Percentiles rank a stretch among this genome's conserved stretches.
Conservation (phyloP, 2,888 invertebrate species). For the Hyles lineata region DNA sequence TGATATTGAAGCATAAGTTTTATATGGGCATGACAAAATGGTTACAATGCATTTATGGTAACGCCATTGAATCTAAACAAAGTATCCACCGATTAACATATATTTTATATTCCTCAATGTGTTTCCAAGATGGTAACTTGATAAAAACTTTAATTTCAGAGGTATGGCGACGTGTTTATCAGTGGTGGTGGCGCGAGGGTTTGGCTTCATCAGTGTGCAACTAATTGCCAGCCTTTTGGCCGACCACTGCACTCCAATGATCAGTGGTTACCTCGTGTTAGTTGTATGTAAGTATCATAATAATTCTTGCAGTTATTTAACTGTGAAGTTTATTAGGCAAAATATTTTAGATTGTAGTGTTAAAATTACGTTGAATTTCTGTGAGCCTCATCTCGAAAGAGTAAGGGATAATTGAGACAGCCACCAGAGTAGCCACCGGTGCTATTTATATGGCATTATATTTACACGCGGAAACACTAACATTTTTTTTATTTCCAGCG, state of each 20-base stretch:
- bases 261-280: conserved; percentile 62
- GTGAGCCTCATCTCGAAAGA: too few relatives aligned
- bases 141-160: conserved; percentile 46
- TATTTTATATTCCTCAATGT: background rate
- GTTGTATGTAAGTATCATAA: conserved; percentile 58
- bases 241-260: conserved; percentile 64
- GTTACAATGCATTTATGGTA: too few relatives aligned
- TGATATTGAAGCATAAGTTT: too few relatives aligned
- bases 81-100: too few relatives aligned
- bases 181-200: conserved; percentile 72
- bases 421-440: too few relatives aligned
- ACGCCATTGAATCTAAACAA: too few relatives aligned
- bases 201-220: conserved; percentile 73
- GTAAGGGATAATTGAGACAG: too few relatives aligned
- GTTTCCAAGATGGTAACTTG: background rate
- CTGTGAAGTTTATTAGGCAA: background rate
- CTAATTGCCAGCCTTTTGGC: conserved; percentile 63
- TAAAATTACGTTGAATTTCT: too few relatives aligned
- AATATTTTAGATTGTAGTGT: too few relatives aligned
- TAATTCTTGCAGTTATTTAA: background rate
- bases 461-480: too few relatives aligned
- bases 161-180: conserved; percentile 76
- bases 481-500: conserved; percentile 57
- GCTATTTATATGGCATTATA: too few relatives aligned
- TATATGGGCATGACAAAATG: too few relatives aligned